A percentile compares a stretch with the other conserved stretches of the same genome.
Conservation (phyloP, 2,113 vertebrate genomes). For the Ivindomyrus marchei region DNA sequence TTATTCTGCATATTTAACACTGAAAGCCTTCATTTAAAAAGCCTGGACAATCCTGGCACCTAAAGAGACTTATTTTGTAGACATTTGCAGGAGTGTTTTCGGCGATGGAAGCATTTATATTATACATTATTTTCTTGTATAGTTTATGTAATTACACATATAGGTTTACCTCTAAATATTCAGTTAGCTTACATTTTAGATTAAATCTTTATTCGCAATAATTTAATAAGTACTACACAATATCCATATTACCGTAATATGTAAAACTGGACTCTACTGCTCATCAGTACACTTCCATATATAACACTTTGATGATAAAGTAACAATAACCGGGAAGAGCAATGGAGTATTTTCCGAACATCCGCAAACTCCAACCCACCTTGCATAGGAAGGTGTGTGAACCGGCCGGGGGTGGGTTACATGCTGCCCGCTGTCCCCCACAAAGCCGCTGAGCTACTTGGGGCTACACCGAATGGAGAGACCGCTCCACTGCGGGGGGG, state of each 20-base stretch:
- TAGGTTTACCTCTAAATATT: background rate
- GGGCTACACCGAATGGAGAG: background rate
- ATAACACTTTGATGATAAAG: background rate
- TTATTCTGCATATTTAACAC: background rate
- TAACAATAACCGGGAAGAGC: background rate
- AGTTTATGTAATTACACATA: background rate
- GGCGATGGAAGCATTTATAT: background rate
- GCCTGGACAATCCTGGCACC: background rate
- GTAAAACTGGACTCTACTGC: background rate
- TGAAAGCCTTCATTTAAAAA: background rate
- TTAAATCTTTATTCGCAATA: background rate
- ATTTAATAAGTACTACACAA: background rate
- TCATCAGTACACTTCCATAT: background rate
- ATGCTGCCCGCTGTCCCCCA: background rate
- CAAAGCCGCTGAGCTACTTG: background rate
- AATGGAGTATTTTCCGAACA: background rate
- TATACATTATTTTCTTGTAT: background rate
- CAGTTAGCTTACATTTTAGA: background rate
- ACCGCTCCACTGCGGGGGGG: background rate
- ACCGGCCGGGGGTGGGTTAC: background rate
- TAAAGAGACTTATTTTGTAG: background rate
- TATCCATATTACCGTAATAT: background rate
- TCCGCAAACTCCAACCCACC: background rate
- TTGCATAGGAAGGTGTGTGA: background rate
- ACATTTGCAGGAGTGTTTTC: background rate